Evolutionary conservation across 2,113 vertebrate genomes (phyloP), one percentile per base, ranked within the genome.

Genomic region (Ciconia boyciana): DNA sequence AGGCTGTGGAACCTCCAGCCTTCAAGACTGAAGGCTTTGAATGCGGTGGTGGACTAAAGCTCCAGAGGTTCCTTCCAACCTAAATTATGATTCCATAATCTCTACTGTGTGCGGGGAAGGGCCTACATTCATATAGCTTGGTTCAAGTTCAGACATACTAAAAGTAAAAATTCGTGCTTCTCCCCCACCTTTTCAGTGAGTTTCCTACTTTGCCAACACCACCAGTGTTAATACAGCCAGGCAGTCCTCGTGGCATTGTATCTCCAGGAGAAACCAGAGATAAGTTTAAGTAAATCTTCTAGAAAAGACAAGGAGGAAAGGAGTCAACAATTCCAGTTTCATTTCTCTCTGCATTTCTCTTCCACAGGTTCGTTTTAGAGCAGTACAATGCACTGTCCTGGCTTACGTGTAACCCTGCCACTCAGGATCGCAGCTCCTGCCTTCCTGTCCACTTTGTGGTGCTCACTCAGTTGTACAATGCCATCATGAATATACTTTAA

Each of bases 391-490:
- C 99, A 58, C 98, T 99, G 83, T 99, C 99, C 78, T 99, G 99
- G 99, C 98, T 99, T 51, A 99, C 99, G 2, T 99, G 99, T 94
- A 99, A 99, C 80, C 99, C 99, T 62, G 99, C 99, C 93, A 99
- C 99, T 80, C 99, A 99, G 97, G 99, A 99, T 97, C 99, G 99
- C 61, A 99, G 99, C 90, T 99, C 99, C 98, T 99, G 99, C 98
- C 99, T 99, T 98, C 99, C 99, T 31, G 98, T 99, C 97, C 99
- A 99, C 98, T 98, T 99, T 54, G 99, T 99, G 93, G 99, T 99
- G 97, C 99, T 99, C 97, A 99, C 99, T 87, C 99, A 99, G 98
- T 98, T 99, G 99, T 99, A 99, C 98, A 99, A 99, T 12, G 99
- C 99, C 98, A 99, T 99, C 98, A 99, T 99, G 98, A 99, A 99